Base-by-base conservation (phyloP, 2,797 vertebrate species). In the Phoeniculus purpureus region DNA sequence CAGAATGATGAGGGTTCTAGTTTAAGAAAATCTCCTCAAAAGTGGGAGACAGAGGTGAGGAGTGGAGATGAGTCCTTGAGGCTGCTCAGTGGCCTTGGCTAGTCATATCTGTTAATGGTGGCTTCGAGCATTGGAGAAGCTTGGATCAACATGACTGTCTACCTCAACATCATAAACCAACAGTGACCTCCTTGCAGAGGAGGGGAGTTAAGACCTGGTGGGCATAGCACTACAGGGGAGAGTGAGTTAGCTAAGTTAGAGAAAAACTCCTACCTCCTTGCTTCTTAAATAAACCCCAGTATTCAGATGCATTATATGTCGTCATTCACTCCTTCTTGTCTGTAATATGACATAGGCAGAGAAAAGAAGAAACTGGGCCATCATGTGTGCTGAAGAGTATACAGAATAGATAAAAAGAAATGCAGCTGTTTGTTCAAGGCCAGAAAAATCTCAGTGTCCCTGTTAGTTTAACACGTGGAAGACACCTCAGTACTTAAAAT, bases 81-180 rank as follows among this genome's bases (percentile, higher is more conserved):
- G 48, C 29, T 1, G 10, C 4, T 5, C 14, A 65, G 15, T 14
- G 29, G 17, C 10, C 25, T 55, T 2, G 4, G 8, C 4, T 25
- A 52, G 40, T 4, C 22, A 1, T 0, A 1, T 21, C 43, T 5
- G 1, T 62, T 66, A 18, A 9, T 31, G 23, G 27, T 73, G 27
- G 54, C 23, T 22, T 12, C 2, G 2, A 73, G 40, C 32, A 79
- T 45, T 7, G 18, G 20, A 2, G 1, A n/a, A 58, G 25, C 26
- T 26, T 61, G 29, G 56, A 54, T 14, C 9, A 31, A 4, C 2
- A 59, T 0, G 1, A 29, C 21, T 26, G 51, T 54, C 40, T 70
- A 21, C 21, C 27, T 65, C 26, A 77, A 15, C 23, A 7, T 18
- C 55, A 51, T 2, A 21, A 50, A 51, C 4, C 32, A 55, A 34